Conservation (phyloP, 2,113 vertebrate species). For the Sakesphorus luctuosus region DNA sequence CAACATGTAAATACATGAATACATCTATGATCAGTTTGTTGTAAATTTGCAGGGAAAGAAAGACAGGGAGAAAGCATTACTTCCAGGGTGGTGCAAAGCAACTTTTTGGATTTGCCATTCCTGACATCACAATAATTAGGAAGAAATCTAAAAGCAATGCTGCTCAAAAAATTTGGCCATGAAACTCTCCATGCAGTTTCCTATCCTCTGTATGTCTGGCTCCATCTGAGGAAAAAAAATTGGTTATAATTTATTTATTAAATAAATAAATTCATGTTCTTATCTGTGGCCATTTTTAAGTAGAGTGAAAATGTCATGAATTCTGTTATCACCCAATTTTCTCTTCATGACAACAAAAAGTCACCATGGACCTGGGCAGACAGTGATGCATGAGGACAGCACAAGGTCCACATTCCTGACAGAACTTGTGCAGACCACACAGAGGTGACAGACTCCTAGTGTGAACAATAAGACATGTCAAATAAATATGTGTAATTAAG, state of each 20-base stretch:
- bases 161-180: background rate
- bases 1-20: background rate
- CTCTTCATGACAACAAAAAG: background rate
- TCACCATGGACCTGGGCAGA: background rate
- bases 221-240: background rate
- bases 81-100: background rate
- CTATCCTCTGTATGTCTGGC: background rate
- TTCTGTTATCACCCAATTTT: background rate
- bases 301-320: background rate
- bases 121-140: constrained; percentile 13
- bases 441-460: background rate
- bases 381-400: background rate
- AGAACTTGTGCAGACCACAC: background rate
- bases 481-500: background rate
- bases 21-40: background rate
- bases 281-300: background rate
- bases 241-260: background rate
- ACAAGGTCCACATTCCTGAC: constrained; percentile 7
- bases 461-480: background rate
- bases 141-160: constrained; percentile 6
- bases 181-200: background rate
- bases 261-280: background rate
- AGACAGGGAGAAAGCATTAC: background rate
- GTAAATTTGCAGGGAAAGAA: background rate
- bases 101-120: constrained; percentile 8